phyloP scores from a whole-genome alignment of 2,888 invertebrate species.

The Acrobasis suavella region DNA sequence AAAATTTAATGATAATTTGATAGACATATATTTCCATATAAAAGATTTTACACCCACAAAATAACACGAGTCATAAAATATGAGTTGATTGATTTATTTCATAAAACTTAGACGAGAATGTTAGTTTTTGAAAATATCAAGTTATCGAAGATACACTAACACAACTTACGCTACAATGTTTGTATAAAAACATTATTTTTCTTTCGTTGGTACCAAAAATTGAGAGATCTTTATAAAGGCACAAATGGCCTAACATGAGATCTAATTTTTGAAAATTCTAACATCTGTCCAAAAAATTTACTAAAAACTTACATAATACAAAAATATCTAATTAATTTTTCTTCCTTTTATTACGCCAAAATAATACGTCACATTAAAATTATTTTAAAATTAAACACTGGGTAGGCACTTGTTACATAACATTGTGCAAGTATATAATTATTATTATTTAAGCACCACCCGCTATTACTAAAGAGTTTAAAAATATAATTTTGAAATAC shows the following conservation, averaged over 20 bases:
- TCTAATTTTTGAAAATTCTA: constrained; percentile 71
- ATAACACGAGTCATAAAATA: constrained; percentile 59
- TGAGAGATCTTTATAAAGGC: constrained; percentile 73
- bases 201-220: constrained; percentile 60
- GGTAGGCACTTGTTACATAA: constrained; percentile 59
- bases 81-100: constrained; percentile 63
- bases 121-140: constrained; percentile 61
- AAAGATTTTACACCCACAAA: constrained; percentile 62
- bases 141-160: constrained; percentile 46
- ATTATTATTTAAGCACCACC: constrained; percentile 74
- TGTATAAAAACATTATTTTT: constrained; percentile 48
- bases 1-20: constrained; percentile 43
- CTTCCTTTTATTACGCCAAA: constrained; percentile 57
- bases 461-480: constrained; percentile 57
- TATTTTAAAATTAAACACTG: constrained; percentile 46
- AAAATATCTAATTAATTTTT: constrained; percentile 48
- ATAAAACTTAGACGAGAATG: constrained; percentile 60
- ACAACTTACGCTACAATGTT: constrained; percentile 53
- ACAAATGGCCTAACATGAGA: constrained; percentile 69
- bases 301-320: constrained; percentile 59
- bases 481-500: constrained; percentile 62
- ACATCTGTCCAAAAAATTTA: constrained; percentile 57
- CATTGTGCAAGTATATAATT: constrained; percentile 42
- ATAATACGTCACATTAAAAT: constrained; percentile 62
- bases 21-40: constrained; percentile 63